Evolutionary conservation across 2,113 vertebrate species (phyloP), one percentile per base, ranked within the genome.

Genomic region (Odobenus rosmarus): DNA sequence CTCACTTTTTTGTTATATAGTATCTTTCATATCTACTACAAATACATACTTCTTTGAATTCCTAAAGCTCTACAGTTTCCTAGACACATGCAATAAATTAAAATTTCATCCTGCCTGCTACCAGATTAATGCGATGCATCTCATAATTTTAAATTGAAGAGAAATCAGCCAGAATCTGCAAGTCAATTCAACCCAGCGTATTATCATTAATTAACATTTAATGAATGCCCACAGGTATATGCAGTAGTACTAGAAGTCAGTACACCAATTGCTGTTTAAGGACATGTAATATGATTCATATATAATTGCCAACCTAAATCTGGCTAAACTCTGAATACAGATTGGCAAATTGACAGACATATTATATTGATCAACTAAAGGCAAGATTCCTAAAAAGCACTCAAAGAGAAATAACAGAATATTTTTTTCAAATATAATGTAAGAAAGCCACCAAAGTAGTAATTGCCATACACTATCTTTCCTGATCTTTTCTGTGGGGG

Each of bases 131-230:
- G 55, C 83, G 81, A 14, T 88, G 46, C 5, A 76, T 49, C 69
- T 97, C 62, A 64, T 77, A 93, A 97, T 90, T 93, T 95, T 72
- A 90, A 95, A 94, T 12, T 76, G 33, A 96, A 88, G 53, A 83
- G 6, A 83, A 88, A 94, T 77, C 33, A 79, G 36, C 74, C 67
- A 89, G 74, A 87, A 84, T 90, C 53, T 15, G 46, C 74, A 93
- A 92, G 39, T 89, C 69, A 96, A 81, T 94, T 94, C 57, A 55
- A 57, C 19, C 51, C 62, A 97, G 49, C 81, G 77, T 71, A 61
- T 14, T 46, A 59, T 64, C 46, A 80, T 92, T 90, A 90, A 95
- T 96, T 96, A 95, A 82, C 33, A 24, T 77, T 91, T 93, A 91
- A 89, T 93, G 64, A 94, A 77, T 77, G 80, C 24, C 64, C 46